Evolutionary conservation across 2,888 invertebrate species (phyloP), one percentile per base, ranked within the genome.

Genomic region (Ptychoptera albimana): DNA sequence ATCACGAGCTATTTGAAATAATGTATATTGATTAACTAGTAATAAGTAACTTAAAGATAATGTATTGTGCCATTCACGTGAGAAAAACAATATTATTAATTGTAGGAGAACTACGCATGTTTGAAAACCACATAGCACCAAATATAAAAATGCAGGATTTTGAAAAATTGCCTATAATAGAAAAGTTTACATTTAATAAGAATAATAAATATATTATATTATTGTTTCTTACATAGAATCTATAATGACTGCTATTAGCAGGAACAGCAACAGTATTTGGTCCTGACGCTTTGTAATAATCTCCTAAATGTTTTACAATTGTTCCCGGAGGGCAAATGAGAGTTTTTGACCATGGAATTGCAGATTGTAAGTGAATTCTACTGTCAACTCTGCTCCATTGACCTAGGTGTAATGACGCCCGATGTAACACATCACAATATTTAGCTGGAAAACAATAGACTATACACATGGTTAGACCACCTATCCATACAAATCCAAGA

Each of bases 1-100:
- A 63, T 93, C 91, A 37, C 94, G 73, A 30, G 82, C 72, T 52
- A 93, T 71, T 66, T 91, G 89, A 62, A 91, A 96, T 38, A 96
- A 71, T 0, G 89, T 84, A 57, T 86, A 84, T 65, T 93, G 92
- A 64, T 93, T 94, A 50, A 86, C 85, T 58, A 92, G 81, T 32
- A 93, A 73, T 39, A 96, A 70, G 47, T 92, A 73, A 6, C 87
- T 78, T 54, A 92, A 73, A 2, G 93, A 85, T 39, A 94, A 63
- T 48, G 92, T 78, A 60, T 89, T 84, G 67, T 93, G 87, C 96
- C 96, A 97, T 53, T 91, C 84, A 35, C 78, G 73, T 12, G 83
- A 80, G 50, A 83, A 75, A 53, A 86, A 73, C 10, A 96, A 67
- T 31, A 89, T 70, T 43, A 81, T 74, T 46, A 96, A 69, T 64